A percentile compares a stretch with the other conserved stretches of the same genome.
Evolutionary conservation across 2,888 invertebrate genomes (phyloP).

Genomic region (Lycocerus yunnanus): DNA sequence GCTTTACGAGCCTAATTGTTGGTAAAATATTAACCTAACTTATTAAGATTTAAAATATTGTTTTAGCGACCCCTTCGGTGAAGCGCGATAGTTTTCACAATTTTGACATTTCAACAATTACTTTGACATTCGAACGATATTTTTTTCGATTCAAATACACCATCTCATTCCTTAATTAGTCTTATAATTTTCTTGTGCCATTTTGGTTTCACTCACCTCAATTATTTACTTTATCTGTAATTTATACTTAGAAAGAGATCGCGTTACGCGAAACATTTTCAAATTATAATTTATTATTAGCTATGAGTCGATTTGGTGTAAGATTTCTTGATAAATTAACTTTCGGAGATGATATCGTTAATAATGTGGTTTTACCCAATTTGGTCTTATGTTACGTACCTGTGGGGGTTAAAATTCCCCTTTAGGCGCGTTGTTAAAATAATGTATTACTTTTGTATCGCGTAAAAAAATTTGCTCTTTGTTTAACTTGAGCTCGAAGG

Average conservation of each 20-base stretch:
- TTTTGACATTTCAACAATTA: not conserved
- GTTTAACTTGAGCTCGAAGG: not conserved
- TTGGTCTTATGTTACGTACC: constrained; percentile 38
- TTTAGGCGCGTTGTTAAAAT: constrained; percentile 20
- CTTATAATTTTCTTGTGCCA: not conserved
- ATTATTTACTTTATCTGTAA: constrained; percentile 11
- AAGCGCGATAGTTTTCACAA: not conserved
- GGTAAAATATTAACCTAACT: not conserved
- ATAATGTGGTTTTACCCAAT: constrained; percentile 38
- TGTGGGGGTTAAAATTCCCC: constrained; percentile 29
- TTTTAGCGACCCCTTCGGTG: not conserved
- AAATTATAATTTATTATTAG: constrained; percentile 38
- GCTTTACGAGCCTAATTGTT: not conserved
- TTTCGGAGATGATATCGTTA: constrained; percentile 37
- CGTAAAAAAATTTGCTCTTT: not conserved
- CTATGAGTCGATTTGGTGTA: constrained; percentile 35
- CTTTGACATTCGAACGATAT: not conserved
- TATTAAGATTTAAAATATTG: not conserved
- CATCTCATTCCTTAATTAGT: not conserved
- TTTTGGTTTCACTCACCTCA: not conserved
- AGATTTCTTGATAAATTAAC: constrained; percentile 42
- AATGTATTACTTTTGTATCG: not conserved
- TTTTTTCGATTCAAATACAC: not conserved
- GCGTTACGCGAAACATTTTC: constrained; percentile 31
- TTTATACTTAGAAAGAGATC: constrained; percentile 19